A percentile compares a stretch with the other conserved stretches of the same genome.
Conservation (phyloP, 2,113 vertebrate species). For the Pomatorhinus ruficollis region DNA sequence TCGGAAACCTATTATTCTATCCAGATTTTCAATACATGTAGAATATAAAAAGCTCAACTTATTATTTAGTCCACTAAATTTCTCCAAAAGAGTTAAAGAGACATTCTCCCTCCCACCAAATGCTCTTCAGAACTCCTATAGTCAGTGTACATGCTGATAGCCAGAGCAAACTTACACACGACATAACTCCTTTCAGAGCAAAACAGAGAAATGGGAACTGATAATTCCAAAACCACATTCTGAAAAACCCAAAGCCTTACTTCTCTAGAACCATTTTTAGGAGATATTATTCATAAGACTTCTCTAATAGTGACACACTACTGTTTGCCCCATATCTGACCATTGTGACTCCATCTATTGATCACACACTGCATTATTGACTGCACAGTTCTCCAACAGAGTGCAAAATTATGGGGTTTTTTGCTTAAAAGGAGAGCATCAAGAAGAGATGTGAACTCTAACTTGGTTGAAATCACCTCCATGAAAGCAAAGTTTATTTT, state of each 20-base stretch:
- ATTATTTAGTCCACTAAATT: background rate
- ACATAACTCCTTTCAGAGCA: fast-evolving
- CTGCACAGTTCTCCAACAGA: background rate
- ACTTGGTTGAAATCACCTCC: background rate
- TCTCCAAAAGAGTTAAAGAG: background rate
- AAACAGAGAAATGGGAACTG: background rate
- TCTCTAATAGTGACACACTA: background rate
- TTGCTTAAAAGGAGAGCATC: background rate
- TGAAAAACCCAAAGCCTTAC: background rate
- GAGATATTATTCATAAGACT: background rate
- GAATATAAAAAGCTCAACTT: background rate
- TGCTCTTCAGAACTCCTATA: background rate
- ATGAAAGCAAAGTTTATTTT: background rate
- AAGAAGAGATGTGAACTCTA: background rate
- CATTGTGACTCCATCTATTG: background rate
- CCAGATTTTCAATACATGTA: background rate
- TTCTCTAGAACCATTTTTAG: background rate
- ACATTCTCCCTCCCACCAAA: background rate
- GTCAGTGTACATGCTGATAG: fast-evolving
- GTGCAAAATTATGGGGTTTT: fast-evolving
- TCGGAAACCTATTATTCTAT: background rate
- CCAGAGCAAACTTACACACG: background rate
- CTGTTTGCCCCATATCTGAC: background rate
- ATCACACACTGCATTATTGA: background rate
- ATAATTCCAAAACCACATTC: background rate